A percentile compares a stretch with the other conserved stretches of the same genome.
Conservation (phyloP, 2,888 invertebrate genomes). For the Bombylius discolor region DNA sequence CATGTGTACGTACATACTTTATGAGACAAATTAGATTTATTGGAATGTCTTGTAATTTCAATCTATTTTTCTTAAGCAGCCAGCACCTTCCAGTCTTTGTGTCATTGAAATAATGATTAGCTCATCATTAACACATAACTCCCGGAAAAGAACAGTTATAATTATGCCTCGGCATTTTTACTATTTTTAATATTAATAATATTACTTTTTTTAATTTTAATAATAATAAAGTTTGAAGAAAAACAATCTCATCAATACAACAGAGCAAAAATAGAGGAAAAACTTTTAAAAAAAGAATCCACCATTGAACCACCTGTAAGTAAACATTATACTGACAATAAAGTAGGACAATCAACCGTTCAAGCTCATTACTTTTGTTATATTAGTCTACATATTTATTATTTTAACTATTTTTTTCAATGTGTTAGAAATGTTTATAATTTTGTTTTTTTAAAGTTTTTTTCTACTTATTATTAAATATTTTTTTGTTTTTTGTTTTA, state of each 20-base stretch:
- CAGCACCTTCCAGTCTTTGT: background rate
- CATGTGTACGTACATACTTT: background rate
- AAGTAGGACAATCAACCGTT: background rate
- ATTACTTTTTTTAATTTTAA: too few relatives aligned
- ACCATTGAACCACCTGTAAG: background rate
- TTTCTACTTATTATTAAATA: too few relatives aligned
- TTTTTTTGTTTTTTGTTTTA: too few relatives aligned
- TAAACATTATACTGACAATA: background rate
- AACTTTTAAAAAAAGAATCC: background rate
- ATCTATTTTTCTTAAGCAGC: too few relatives aligned
- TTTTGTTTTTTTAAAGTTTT: too few relatives aligned
- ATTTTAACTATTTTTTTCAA: too few relatives aligned
- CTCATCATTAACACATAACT: background rate
- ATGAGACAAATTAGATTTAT: background rate
- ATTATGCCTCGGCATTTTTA: background rate
- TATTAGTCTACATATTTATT: too few relatives aligned
- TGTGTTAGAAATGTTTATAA: too few relatives aligned
- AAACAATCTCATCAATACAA: background rate
- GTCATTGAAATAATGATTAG: background rate
- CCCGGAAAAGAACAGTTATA: background rate
- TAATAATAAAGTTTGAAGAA: background rate
- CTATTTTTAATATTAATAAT: too few relatives aligned
- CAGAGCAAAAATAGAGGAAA: background rate
- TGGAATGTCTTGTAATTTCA: background rate
- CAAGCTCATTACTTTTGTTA: background rate